These are phyloP conservation scores for Pterophyllum scalare DNA, from an alignment of 2,113 vertebrate genomes.

Conservation along the genomic window DNA sequence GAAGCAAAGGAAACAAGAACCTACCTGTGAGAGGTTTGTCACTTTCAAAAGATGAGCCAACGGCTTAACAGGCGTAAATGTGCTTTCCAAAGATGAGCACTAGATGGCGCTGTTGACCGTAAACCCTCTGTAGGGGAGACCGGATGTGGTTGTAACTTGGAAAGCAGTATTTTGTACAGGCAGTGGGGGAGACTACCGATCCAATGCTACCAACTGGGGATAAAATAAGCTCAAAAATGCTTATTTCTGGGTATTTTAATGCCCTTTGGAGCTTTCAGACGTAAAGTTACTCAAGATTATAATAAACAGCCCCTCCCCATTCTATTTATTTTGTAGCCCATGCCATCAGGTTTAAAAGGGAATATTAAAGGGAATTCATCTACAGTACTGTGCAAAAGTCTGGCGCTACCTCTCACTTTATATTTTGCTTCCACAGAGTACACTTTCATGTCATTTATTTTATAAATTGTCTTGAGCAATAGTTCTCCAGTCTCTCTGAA, in stretches of 20 bases:
- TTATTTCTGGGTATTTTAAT: too few species aligned
- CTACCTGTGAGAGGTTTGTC: background rate
- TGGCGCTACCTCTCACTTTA: background rate
- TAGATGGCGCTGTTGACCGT: slow-evolving; percentile 35
- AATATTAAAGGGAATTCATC: background rate
- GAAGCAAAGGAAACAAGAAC: background rate
- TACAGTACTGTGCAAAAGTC: background rate
- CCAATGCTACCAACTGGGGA: background rate
- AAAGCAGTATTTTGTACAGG: background rate
- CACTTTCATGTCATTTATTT: background rate
- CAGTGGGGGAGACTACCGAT: background rate
- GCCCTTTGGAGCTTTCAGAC: background rate
- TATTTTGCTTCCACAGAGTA: background rate
- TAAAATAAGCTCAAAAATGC: background rate
- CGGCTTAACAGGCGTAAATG: background rate
- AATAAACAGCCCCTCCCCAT: too few species aligned
- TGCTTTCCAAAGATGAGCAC: background rate
- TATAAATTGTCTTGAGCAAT: background rate
- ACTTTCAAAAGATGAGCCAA: background rate
- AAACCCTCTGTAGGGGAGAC: background rate
- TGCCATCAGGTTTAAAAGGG: background rate
- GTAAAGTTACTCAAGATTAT: background rate
- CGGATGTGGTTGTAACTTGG: background rate
- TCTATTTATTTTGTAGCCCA: background rate
- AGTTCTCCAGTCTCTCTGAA: background rate